phyloP scores from a whole-genome alignment of 2,797 vertebrate genomes.

The Tinamus major region DNA sequence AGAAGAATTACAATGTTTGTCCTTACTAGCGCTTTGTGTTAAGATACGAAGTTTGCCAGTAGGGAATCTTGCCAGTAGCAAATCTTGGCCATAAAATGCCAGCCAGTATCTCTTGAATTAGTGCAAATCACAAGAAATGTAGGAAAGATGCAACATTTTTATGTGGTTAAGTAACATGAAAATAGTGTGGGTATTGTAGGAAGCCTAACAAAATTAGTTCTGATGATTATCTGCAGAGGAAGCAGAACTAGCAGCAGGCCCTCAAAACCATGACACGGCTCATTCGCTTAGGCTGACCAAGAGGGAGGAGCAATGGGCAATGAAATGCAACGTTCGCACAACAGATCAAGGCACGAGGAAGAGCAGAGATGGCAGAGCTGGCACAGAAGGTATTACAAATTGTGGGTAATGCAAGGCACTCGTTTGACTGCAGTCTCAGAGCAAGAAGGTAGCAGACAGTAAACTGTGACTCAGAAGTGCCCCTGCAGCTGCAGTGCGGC shows the following conservation, averaged over 20 bases:
- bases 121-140: background rate
- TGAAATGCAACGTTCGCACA: background rate
- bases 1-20: background rate
- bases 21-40: background rate
- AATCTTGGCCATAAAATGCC: background rate
- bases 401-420: background rate
- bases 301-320: background rate
- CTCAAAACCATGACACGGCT: background rate
- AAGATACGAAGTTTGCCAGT: background rate
- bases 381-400: background rate
- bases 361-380: background rate
- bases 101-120: background rate
- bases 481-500: slow-evolving; percentile 30
- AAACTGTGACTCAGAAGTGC: slow-evolving; percentile 1
- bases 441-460: slow-evolving; percentile 28
- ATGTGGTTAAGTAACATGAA: background rate
- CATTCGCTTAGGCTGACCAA: background rate
- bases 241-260: background rate
- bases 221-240: background rate
- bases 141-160: background rate
- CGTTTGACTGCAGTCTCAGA: background rate
- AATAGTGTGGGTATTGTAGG: background rate
- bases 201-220: background rate
- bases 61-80: background rate
- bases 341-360: background rate